Evolutionary conservation across 1,140 invertebrate species (phyloP), one percentile per base, ranked within the genome.

Genomic region (Plectrocnemia conspersa): DNA sequence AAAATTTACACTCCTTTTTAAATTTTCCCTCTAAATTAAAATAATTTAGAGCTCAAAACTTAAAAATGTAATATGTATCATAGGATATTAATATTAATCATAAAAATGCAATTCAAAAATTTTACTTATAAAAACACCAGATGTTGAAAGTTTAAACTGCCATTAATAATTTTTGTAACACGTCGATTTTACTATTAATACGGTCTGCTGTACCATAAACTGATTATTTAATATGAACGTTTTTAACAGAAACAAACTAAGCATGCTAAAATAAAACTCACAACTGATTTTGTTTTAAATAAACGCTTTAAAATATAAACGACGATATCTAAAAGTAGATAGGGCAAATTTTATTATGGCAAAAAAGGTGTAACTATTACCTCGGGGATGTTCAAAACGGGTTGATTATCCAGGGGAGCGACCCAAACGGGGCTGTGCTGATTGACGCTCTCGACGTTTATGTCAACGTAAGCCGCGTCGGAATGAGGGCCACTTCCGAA

Each of bases 401-500:
- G 79, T 67, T 89, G 87, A 0, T 80, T 78, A 1, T 82, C 65
- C n/a, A 84, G 80, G 0, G 90, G 90, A 62, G 85, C 79, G 1
- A 89, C 76, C 69, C 93, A 94, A 54, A 81, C 78, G 1, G 92
- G 91, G 57, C 84, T 82, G 72, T 92, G 85, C 58, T 88, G 85
- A 76, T 95, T 95, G 1, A 92, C 86, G 50, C 86, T 84, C 9
- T 86, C 73, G 5, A 95, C 85, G 33, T 80, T 78, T 18, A 96
- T 83, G 40, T 87, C 82, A 1, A 94, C 82, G 32, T 76, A 77
- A 2, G 89, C 84, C 2, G 72, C 76, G 66, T 89, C 89, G 0
- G 75, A 72, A 65, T 81, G 76, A 3, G 78, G 77, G 0, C 83
- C 84, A 24, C 72, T 76, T 16, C 85, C 86, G 35, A 77, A 82